Base-by-base conservation (phyloP, 2,797 vertebrate species). In the Peromyscus aztecus region DNA sequence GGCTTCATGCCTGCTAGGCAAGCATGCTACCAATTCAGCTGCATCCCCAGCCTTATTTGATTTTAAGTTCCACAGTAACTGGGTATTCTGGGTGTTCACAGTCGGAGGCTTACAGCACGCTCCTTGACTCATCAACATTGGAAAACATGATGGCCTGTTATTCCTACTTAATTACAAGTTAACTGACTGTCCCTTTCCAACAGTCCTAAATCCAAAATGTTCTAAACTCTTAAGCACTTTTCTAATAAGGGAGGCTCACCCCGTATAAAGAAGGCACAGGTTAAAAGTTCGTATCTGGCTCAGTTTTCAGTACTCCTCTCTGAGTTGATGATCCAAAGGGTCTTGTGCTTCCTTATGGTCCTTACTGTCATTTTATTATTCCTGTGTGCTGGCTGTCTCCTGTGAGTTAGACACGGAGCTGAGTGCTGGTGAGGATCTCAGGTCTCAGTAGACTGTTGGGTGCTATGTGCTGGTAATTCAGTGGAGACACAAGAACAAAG, bases 31-130 rank as follows among this genome's bases (percentile, higher is more conserved):
- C 49, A 6, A 27, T 29, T 7, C 83, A 73, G 67, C 49, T 40
- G 0, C n/a, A 55, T 73, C 9, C 37, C n/a, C 24, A 73, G n/a
- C 24, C 49, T 24, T 40, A 9, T 57, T 59, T 40, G 82, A 1
- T 92, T 91, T 77, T 91, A 84, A 95, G 55, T 84, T 73, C 55
- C 69, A 55, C 78, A 24, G n/a, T 65, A 29, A 67, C 31, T 87
- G 6, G 19, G 34, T 78, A 1, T 59, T 34, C 24, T 77, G 17
- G 13, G 24, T 80, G 57, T 61, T 89, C 14, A 43, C 19, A 40
- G 10, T 37, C 81, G n/a, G 57, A 63, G 23, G 19, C 59, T 76
- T 90, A 37, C 46, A 69, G 71, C 40, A 27, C 49, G 19, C 55
- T 57, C 65, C 40, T 46, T 16, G 88, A 24, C 76, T 92, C 55